Evolutionary conservation across 2,113 vertebrate species (phyloP).

Genomic region (Rissa tridactyla): DNA sequence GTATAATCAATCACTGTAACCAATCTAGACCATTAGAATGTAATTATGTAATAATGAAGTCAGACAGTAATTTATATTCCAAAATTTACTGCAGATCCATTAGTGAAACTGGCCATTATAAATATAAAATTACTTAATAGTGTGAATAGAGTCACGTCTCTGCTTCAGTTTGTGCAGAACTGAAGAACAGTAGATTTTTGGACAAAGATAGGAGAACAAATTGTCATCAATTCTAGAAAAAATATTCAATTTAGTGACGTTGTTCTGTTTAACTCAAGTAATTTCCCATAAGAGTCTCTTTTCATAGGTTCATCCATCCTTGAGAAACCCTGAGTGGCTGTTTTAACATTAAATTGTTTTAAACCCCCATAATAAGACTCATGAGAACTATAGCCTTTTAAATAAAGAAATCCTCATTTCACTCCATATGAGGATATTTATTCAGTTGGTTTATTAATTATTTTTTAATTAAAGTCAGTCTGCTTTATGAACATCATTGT

Average conservation of each 20-base stretch:
- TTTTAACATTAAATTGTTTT: background rate
- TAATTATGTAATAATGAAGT: background rate
- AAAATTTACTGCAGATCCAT: background rate
- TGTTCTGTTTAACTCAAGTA: background rate
- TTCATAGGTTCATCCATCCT: background rate
- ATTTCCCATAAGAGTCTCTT: background rate
- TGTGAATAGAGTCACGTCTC: background rate
- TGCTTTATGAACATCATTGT: background rate
- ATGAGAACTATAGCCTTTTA: background rate
- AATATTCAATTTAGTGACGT: background rate
- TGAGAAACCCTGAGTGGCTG: background rate
- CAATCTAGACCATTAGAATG: background rate
- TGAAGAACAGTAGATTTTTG: background rate
- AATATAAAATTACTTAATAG: background rate
- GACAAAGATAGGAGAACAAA: background rate
- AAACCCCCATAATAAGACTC: background rate
- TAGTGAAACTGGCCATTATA: background rate
- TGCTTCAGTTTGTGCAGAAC: background rate
- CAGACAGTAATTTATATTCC: background rate
- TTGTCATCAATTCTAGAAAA: background rate
- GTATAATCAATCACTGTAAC: background rate
- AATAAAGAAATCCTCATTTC: background rate
- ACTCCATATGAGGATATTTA: background rate
- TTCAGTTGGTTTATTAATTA: background rate
- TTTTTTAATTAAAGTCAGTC: background rate